Evolutionary conservation across 37 sponge, comb jelly and placozoan species (phyloP).

Genomic region (Spongilla lacustris): DNA sequence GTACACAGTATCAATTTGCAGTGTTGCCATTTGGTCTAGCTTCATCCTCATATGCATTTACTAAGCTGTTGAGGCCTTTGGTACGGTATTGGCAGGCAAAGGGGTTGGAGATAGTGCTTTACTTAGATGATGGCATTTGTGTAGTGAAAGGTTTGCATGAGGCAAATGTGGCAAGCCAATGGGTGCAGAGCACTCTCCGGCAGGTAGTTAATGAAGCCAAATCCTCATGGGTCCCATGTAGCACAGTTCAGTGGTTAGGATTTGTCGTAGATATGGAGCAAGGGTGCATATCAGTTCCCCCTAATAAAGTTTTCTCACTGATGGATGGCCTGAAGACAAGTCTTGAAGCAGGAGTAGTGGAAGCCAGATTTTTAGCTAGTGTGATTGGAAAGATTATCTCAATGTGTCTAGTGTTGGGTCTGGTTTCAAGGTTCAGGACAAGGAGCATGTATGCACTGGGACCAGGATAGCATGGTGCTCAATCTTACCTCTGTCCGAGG

Average conservation of each 20-base stretch:
- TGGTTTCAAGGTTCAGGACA: slow-evolving; percentile 1
- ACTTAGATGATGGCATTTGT: slow-evolving; percentile 50
- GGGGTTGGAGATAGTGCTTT: slow-evolving; percentile 26
- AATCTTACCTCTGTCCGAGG: not conserved
- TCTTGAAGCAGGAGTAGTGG: not conserved
- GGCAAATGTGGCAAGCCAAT: not conserved
- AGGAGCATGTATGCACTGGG: slow-evolving; percentile 4
- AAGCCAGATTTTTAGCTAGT: slow-evolving; percentile 13
- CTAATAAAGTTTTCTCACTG: not conserved
- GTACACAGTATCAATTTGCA: slow-evolving; percentile 7
- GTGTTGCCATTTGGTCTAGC: slow-evolving; percentile 46
- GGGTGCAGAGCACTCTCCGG: not conserved
- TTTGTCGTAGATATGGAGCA: slow-evolving; percentile 14
- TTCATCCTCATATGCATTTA: slow-evolving; percentile 34
- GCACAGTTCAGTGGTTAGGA: slow-evolving; percentile 14
- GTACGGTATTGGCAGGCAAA: slow-evolving; percentile 15
- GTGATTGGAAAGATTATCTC: slow-evolving; percentile 31
- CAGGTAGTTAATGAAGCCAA: slow-evolving; percentile 12
- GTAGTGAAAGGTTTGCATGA: not conserved
- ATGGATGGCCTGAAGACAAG: too few species aligned
- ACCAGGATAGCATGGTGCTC: slow-evolving; percentile 7
- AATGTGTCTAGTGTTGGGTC: slow-evolving; percentile 5
- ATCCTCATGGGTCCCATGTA: slow-evolving; percentile 2
- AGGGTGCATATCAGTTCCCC: slow-evolving; percentile 22
- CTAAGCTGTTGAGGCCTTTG: slow-evolving; percentile 35